phyloP scores from a whole-genome alignment of 2,888 invertebrate genomes.

The Leptura quadrifasciata region DNA sequence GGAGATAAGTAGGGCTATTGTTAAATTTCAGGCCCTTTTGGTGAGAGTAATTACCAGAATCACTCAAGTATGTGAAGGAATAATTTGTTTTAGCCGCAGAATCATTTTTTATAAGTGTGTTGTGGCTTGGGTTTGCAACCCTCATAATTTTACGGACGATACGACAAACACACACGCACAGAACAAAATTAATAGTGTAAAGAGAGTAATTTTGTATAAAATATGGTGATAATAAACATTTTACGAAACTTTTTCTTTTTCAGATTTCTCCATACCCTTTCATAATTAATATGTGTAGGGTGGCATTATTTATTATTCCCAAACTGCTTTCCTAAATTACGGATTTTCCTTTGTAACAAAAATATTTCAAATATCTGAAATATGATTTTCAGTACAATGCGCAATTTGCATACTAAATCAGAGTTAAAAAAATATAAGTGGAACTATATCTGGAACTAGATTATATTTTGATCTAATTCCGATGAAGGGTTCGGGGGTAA shows the following conservation, averaged over 20 bases:
- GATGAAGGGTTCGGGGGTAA: too few species aligned
- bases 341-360: neutral
- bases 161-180: conserved; percentile 53
- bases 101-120: conserved; percentile 39
- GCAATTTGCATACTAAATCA: too few species aligned
- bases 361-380: neutral
- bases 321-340: neutral
- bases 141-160: conserved; percentile 35
- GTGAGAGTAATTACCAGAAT: conserved; percentile 29
- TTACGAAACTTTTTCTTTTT: conserved; percentile 38
- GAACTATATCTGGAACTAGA: too few species aligned
- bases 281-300: conserved; percentile 35
- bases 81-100: conserved; percentile 29
- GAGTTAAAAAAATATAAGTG: too few species aligned
- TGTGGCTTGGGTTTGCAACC: conserved; percentile 34
- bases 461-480: too few species aligned
- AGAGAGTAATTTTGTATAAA: conserved; percentile 54
- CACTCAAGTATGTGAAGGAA: conserved; percentile 32
- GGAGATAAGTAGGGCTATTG: conserved; percentile 22
- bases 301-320: conserved; percentile 7
- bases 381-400: too few species aligned
- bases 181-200: conserved; percentile 58
- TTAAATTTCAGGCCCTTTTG: conserved; percentile 25
- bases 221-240: conserved; percentile 47
- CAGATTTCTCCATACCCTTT: conserved; percentile 35